phyloP scores from a whole-genome alignment of 2,797 vertebrate species.

The Spinibarbus caldwelli region DNA sequence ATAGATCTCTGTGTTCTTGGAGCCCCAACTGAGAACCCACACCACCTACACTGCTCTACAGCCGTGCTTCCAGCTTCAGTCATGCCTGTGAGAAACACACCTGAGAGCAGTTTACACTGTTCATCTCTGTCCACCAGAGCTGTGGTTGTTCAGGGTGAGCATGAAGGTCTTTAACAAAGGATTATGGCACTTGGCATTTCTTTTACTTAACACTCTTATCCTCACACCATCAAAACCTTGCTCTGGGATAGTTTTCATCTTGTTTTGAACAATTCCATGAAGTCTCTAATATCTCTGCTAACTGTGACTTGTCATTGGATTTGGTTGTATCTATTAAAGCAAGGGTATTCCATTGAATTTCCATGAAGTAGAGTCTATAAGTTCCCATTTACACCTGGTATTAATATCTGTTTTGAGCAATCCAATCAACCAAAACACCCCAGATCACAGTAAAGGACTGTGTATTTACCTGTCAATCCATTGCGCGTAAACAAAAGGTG shows the following conservation, averaged over 20 bases:
- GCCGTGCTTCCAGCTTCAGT: conserved; percentile 33
- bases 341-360: background rate
- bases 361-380: background rate
- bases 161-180: background rate
- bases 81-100: background rate
- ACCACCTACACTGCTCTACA: conserved; percentile 54
- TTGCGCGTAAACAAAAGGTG: background rate
- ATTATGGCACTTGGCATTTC: background rate
- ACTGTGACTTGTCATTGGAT: background rate
- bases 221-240: background rate
- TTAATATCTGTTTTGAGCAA: background rate
- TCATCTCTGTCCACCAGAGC: background rate
- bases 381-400: background rate
- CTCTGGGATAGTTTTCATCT: background rate
- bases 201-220: background rate
- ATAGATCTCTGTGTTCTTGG: conserved; percentile 46
- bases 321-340: background rate
- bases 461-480: background rate
- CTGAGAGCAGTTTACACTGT: conserved; percentile 5
- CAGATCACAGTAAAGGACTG: background rate
- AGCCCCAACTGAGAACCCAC: conserved; percentile 49
- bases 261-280: background rate
- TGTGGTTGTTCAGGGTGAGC: background rate
- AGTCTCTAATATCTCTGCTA: background rate
- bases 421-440: too few relatives aligned